Conservation (phyloP, 2,888 invertebrate genomes). For the Microplitis deprimator region DNA sequence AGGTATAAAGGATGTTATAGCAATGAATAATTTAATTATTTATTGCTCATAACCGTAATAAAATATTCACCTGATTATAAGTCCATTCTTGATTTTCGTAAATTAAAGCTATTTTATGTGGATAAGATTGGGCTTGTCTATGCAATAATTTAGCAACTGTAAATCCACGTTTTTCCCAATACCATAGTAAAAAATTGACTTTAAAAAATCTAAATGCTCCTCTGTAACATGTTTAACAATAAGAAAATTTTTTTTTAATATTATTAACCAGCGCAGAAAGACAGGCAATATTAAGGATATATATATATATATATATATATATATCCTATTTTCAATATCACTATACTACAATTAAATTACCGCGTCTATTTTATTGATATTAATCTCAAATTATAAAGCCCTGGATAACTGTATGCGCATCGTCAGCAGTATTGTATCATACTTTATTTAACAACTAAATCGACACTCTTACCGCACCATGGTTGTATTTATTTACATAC, state of each 20-base stretch:
- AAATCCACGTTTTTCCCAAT: constrained; percentile 63
- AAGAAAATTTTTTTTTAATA: constrained; percentile 15
- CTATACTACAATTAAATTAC: not conserved
- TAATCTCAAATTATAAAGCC: not conserved
- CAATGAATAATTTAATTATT: not conserved
- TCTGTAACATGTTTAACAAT: constrained; percentile 52
- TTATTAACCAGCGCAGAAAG: not conserved
- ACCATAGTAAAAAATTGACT: constrained; percentile 63
- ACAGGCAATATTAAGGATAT: no score
- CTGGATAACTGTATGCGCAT: not conserved
- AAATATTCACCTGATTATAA: constrained; percentile 79
- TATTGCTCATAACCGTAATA: not conserved
- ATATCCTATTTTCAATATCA: not conserved
- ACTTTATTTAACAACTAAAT: constrained; percentile 3
- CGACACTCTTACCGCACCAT: constrained; percentile 1
- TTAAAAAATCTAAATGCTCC: constrained; percentile 63
- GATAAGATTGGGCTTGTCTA: constrained; percentile 81
- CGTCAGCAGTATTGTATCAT: not conserved
- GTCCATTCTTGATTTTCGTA: constrained; percentile 89
- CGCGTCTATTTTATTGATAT: not conserved
- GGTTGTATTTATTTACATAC: not conserved
- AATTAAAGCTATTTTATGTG: constrained; percentile 86
- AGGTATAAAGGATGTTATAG: not conserved
- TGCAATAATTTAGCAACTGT: constrained; percentile 87
- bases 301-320: not conserved